Conservation (phyloP, 2,888 invertebrate genomes). For the Mellilla xanthometata region DNA sequence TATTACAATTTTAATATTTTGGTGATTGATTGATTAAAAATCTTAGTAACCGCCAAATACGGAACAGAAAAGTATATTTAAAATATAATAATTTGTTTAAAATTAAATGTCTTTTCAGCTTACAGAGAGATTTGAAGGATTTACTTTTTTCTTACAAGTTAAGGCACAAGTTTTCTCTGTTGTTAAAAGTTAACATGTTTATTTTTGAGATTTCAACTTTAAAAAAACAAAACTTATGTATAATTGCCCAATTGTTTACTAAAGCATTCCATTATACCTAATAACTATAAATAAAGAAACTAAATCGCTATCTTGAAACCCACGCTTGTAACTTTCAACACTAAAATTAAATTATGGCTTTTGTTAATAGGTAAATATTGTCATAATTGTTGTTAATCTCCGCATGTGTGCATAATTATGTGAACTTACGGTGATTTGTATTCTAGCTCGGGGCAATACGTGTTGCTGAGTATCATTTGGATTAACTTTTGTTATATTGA, state of each 20-base stretch:
- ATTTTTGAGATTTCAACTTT: no score
- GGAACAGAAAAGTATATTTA: no score
- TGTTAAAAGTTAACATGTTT: no score
- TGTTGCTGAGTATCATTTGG: conserved; percentile 7
- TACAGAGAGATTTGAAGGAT: no score
- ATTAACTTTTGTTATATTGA: conserved; percentile 2
- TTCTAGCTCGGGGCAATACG: conserved; percentile 11
- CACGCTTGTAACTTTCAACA: conserved; percentile 21
- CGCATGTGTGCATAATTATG: conserved; percentile 20
- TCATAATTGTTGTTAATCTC: conserved; percentile 26
- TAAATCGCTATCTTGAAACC: conserved; percentile 22
- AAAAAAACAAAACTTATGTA: no score
- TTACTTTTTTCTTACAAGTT: no score
- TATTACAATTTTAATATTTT: not conserved
- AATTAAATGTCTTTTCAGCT: no score
- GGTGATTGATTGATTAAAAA: not conserved
- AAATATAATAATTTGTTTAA: no score
- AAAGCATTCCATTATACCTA: no score
- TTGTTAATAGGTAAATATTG: conserved; percentile 30
- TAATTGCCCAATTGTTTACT: no score
- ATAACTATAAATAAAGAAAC: conserved; percentile 5
- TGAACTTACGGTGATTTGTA: conserved; percentile 10
- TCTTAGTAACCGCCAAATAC: no score
- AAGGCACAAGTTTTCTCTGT: no score
- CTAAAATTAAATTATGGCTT: conserved; percentile 36